phyloP scores from a whole-genome alignment of 2,888 invertebrate species.

The Gnatocerus cornutus region DNA sequence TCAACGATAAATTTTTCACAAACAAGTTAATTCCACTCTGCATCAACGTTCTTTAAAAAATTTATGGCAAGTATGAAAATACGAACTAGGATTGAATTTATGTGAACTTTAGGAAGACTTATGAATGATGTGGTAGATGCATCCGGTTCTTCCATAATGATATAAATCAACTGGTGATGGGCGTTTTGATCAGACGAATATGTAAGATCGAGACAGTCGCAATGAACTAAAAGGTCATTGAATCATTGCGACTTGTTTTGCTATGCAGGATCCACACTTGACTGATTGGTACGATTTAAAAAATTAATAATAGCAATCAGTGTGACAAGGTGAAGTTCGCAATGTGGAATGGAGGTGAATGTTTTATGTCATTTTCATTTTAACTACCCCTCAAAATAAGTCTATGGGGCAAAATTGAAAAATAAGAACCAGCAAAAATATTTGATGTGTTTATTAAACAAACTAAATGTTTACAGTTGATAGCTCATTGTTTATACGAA shows the following conservation, averaged over 20 bases:
- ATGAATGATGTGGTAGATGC: constrained; percentile 7
- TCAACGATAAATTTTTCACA: constrained; percentile 12
- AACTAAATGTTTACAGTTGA: too few relatives aligned
- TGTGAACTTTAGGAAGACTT: not conserved
- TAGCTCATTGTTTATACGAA: too few relatives aligned
- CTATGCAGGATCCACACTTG: too few relatives aligned
- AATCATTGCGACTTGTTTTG: not conserved
- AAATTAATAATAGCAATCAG: too few relatives aligned
- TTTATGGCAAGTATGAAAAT: constrained; percentile 8
- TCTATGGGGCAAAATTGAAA: too few relatives aligned
- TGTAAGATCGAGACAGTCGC: not conserved
- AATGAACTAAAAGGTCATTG: not conserved
- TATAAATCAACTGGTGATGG: constrained; percentile 7
- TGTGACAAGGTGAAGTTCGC: too few relatives aligned
- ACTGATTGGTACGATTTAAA: too few relatives aligned
- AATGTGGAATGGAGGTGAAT: too few relatives aligned
- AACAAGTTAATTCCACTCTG: not conserved
- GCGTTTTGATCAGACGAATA: constrained; percentile 1
- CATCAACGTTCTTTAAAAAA: constrained; percentile 1
- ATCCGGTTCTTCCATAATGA: constrained; percentile 4
- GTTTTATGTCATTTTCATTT: too few relatives aligned
- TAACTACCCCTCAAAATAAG: too few relatives aligned
- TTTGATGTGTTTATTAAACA: too few relatives aligned
- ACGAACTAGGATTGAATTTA: not conserved
- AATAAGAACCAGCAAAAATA: too few relatives aligned